These are phyloP conservation scores for Drosophila tropicalis DNA, from an alignment of 1,140 invertebrate genomes.

Conservation along the genomic window DNA sequence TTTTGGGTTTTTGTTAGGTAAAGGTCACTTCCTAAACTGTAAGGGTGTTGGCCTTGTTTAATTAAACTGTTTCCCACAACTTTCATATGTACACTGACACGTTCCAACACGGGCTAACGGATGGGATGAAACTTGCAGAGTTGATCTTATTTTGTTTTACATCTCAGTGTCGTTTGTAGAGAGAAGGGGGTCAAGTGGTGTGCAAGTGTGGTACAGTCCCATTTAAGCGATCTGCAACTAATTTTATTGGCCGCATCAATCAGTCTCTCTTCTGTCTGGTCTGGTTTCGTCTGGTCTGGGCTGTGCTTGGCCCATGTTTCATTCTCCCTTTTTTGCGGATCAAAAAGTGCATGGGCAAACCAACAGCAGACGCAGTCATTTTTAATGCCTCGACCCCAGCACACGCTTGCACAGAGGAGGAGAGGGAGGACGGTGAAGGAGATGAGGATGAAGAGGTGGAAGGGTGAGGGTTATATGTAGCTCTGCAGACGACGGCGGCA, in stretches of 20 bases:
- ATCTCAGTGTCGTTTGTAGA: not conserved
- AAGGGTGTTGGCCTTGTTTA: too few species aligned
- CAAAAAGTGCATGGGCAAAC: constrained; percentile 65
- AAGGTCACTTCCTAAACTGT: too few species aligned
- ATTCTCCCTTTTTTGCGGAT: constrained; percentile 50
- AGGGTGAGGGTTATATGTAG: constrained; percentile 1
- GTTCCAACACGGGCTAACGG: too few species aligned
- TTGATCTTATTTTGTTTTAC: too few species aligned
- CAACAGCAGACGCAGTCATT: constrained; percentile 73
- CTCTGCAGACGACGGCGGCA: constrained; percentile 62
- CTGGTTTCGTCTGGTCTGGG: not conserved
- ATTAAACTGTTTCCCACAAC: too few species aligned
- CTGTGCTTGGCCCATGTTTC: not conserved
- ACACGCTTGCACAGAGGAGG: constrained; percentile 16
- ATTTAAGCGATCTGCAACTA: constrained; percentile 56
- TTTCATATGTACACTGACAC: too few species aligned
- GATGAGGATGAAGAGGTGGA: not conserved
- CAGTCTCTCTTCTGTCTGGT: constrained; percentile 49
- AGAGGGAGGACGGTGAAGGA: not conserved
- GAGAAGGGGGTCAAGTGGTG: not conserved
- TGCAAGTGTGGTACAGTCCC: constrained; percentile 9
- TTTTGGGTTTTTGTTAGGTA: too few species aligned
- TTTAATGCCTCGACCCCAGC: constrained; percentile 70
- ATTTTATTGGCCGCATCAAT: constrained; percentile 79
- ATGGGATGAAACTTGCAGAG: too few species aligned